phyloP scores from a whole-genome alignment of 2,113 vertebrate genomes.

The Loxodonta africana region DNA sequence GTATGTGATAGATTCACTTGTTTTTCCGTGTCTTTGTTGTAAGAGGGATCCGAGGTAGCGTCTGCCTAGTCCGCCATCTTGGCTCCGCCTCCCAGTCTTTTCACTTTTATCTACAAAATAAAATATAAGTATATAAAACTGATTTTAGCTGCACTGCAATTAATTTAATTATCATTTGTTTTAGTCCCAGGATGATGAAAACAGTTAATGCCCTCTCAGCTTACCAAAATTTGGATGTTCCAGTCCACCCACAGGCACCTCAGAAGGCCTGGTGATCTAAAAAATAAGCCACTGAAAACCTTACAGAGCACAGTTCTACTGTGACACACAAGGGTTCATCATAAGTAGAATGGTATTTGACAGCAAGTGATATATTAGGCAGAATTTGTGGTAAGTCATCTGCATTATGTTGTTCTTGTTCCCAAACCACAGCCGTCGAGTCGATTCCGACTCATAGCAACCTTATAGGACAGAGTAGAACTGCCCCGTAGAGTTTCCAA shows the following conservation, averaged over 20 bases:
- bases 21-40: too few relatives aligned
- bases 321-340: background rate
- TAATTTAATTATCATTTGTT: background rate
- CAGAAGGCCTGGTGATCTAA: background rate
- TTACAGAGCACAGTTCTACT: background rate
- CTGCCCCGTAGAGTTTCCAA: too few relatives aligned
- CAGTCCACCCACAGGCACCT: background rate
- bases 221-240: background rate
- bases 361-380: background rate
- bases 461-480: too few relatives aligned
- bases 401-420: background rate
- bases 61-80: too few relatives aligned
- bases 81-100: background rate
- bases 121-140: background rate
- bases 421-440: too few relatives aligned
- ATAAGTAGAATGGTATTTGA: background rate
- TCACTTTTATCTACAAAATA: background rate
- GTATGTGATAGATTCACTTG: too few relatives aligned
- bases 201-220: background rate
- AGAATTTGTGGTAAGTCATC: background rate
- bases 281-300: background rate
- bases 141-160: background rate
- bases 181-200: background rate
- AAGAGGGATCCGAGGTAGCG: too few relatives aligned
- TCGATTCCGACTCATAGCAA: too few relatives aligned